These are phyloP conservation scores for Dipodomys stephensi DNA, from an alignment of 2,113 vertebrate species.

Conservation along the genomic window DNA sequence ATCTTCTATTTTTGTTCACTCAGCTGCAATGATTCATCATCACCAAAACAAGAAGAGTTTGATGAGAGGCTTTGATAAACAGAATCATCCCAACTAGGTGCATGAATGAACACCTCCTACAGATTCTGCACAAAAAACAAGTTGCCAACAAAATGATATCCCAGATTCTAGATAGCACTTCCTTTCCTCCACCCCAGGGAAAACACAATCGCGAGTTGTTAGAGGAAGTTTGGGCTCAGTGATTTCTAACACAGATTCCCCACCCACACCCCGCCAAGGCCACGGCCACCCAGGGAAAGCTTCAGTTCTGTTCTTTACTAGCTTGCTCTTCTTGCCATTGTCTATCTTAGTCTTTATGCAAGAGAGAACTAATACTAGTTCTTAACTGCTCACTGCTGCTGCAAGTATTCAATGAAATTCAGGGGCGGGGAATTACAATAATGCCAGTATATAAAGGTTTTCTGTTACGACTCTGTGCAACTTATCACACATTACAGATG, in stretches of 20 bases:
- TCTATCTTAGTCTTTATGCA: not conserved
- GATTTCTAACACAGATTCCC: not conserved
- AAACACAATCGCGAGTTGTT: not conserved
- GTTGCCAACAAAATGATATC: slow-evolving; percentile 46
- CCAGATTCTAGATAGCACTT: slow-evolving; percentile 49
- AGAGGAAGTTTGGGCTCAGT: rapidly evolving
- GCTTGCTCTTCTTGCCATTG: too few relatives aligned
- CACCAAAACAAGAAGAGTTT: slow-evolving; percentile 23
- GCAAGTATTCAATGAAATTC: not conserved
- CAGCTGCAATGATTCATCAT: not conserved
- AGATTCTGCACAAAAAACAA: slow-evolving; percentile 40
- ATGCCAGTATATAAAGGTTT: not conserved
- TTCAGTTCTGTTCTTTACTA: not conserved
- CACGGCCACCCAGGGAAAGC: not conserved
- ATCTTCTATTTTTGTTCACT: slow-evolving; percentile 21
- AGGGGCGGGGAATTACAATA: not conserved
- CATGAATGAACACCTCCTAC: slow-evolving; percentile 55
- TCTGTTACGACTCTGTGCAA: not conserved
- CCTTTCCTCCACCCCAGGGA: not conserved
- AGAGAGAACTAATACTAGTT: not conserved
- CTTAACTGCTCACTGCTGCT: not conserved
- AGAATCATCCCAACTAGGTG: slow-evolving; percentile 2
- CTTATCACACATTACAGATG: not conserved
- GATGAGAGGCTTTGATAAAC: slow-evolving; percentile 44
- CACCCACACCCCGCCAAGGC: not conserved